Conservation (phyloP, 2,797 vertebrate genomes). For the Pipistrellus pygmaeus region DNA sequence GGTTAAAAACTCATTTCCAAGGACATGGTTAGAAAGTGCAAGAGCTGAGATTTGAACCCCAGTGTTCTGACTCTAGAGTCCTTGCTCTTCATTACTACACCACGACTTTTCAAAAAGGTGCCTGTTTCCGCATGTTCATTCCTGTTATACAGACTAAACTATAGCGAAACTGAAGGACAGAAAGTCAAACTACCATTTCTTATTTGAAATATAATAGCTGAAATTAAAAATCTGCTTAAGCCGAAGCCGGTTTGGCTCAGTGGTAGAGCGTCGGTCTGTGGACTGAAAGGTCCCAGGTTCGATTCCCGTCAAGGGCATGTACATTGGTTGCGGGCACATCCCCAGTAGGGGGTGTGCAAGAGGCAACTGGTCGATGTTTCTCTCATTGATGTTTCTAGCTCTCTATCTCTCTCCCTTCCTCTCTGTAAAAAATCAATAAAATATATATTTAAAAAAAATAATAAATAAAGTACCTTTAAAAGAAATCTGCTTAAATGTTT, state of each 20-base stretch:
- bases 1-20: neutral
- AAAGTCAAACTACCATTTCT: neutral
- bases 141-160: neutral
- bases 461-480: no score
- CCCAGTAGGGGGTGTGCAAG: no score
- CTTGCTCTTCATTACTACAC: neutral
- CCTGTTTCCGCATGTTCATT: neutral
- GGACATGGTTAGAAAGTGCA: neutral
- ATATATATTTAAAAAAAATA: no score
- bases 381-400: no score
- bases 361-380: no score
- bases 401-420: no score
- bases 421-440: no score
- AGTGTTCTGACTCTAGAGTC: neutral
- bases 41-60: neutral
- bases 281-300: no score
- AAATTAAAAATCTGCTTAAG: constrained; percentile 6
- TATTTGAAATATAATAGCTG: constrained; percentile 4
- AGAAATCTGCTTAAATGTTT: neutral
- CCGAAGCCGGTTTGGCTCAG: no score
- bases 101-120: neutral
- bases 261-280: no score
- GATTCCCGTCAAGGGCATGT: no score
- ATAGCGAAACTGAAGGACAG: neutral
- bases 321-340: no score